Percentiles rank a stretch among this genome's conserved stretches.
These are phyloP conservation scores for Phthorimaea operculella DNA, from an alignment of 1,140 invertebrate genomes.

Conservation along the genomic window DNA sequence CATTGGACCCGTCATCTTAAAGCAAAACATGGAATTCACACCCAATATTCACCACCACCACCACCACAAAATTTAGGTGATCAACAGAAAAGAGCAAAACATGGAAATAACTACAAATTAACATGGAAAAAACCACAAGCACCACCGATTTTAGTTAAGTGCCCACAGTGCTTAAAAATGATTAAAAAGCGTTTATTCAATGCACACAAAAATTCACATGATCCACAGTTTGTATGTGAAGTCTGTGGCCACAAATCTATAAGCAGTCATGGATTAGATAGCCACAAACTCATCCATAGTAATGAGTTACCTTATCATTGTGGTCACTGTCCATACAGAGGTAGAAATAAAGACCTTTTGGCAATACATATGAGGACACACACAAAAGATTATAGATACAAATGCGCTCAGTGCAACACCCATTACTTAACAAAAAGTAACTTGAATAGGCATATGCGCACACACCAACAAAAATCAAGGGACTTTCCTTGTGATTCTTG, in stretches of 20 bases:
- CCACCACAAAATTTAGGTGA: no score
- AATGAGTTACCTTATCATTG: constrained; percentile 55
- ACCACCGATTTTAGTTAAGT: constrained; percentile 38
- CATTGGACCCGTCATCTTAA: no score
- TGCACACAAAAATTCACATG: constrained; percentile 52
- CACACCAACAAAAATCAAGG: constrained; percentile 47
- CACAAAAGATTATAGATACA: constrained; percentile 63
- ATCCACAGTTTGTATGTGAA: constrained; percentile 55
- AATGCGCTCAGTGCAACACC: constrained; percentile 66
- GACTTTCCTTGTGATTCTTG: constrained; percentile 51
- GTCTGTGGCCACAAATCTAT: constrained; percentile 55
- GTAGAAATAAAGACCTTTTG: constrained; percentile 43
- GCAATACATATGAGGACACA: constrained; percentile 65
- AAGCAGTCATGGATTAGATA: constrained; percentile 44
- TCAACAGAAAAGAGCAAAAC: no score
- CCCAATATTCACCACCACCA: no score
- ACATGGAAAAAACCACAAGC: no score
- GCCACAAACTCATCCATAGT: constrained; percentile 47
- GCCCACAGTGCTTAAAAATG: constrained; percentile 46
- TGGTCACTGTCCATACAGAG: constrained; percentile 52
- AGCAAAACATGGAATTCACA: no score
- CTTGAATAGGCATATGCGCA: constrained; percentile 60
- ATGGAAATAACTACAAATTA: no score
- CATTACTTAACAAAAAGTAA: constrained; percentile 65
- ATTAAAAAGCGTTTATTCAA: constrained; percentile 46